These are phyloP conservation scores for Zonitis immaculata DNA, from an alignment of 2,888 invertebrate genomes.

Conservation along the genomic window DNA sequence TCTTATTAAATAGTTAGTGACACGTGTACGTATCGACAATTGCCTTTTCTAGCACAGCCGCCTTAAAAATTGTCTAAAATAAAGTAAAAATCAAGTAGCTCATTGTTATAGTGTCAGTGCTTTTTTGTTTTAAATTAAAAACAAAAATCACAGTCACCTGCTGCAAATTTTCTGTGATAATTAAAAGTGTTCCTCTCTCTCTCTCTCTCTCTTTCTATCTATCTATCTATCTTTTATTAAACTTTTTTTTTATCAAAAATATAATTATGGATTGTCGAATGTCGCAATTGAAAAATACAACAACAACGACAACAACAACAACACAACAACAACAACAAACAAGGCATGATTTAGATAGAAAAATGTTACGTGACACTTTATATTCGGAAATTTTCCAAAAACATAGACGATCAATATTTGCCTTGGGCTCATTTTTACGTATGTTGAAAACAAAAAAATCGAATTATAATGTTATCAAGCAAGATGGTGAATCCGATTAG, in stretches of 20 bases:
- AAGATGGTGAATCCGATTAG: slow-evolving; percentile 45
- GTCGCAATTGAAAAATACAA: slow-evolving; percentile 41
- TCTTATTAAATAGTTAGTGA: neutral
- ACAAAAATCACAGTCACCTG: neutral
- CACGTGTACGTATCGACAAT: slow-evolving; percentile 10
- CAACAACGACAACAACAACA: slow-evolving; percentile 27
- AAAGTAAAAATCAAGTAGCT: neutral
- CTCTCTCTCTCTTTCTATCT: neutral
- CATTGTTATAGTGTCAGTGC: neutral
- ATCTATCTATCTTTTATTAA: neutral
- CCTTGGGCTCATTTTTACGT: slow-evolving; percentile 68
- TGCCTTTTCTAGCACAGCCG: slow-evolving; percentile 9
- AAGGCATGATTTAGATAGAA: slow-evolving; percentile 51
- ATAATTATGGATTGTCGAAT: slow-evolving; percentile 40
- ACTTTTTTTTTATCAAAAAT: neutral
- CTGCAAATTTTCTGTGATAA: neutral
- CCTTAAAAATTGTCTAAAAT: neutral
- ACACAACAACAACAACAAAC: slow-evolving; percentile 29
- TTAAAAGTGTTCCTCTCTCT: neutral
- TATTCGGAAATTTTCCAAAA: slow-evolving; percentile 76
- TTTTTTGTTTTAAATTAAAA: neutral
- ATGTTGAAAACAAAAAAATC: slow-evolving; percentile 71
- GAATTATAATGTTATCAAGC: slow-evolving; percentile 71
- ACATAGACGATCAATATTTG: slow-evolving; percentile 70
- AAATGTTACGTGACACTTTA: slow-evolving; percentile 66